A percentile compares a stretch with the other conserved stretches of the same genome.
phyloP scores from a whole-genome alignment of 2,797 vertebrate genomes.

The Notolepis coatsorum region DNA sequence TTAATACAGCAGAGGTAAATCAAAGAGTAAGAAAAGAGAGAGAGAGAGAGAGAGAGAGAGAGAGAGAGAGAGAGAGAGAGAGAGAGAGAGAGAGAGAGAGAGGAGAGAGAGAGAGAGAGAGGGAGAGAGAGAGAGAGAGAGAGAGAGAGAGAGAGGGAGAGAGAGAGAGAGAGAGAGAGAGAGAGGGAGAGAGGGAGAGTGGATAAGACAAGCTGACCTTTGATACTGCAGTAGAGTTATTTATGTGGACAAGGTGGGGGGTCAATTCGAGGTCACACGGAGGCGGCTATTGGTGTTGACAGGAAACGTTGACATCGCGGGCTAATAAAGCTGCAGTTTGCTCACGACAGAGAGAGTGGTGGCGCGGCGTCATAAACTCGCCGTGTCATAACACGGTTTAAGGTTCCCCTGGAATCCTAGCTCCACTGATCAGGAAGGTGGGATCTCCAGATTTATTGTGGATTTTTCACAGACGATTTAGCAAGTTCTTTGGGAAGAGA shows the following conservation, averaged over 20 bases:
- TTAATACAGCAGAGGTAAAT: slow-evolving; percentile 66
- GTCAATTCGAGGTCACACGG: slow-evolving; percentile 66
- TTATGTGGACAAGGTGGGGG: slow-evolving; percentile 72
- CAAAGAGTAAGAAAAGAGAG: slow-evolving; percentile 53
- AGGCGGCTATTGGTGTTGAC: slow-evolving; percentile 72
- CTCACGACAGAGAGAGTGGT: slow-evolving; percentile 33
- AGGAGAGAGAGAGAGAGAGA: background rate
- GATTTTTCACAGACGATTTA: too few relatives aligned
- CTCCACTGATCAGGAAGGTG: slow-evolving; percentile 24
- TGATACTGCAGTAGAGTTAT: slow-evolving; percentile 64
- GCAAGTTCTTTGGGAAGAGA: too few relatives aligned
- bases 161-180: background rate
- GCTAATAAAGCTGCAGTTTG: slow-evolving; percentile 46
- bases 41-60: background rate
- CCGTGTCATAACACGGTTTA: slow-evolving; percentile 10
- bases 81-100: background rate
- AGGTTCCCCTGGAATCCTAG: slow-evolving; percentile 7
- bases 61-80: background rate
- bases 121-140: background rate
- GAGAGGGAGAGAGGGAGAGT: slow-evolving; percentile 38
- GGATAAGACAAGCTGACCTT: slow-evolving; percentile 56
- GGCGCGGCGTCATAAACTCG: slow-evolving; percentile 27
- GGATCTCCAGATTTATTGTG: background rate
- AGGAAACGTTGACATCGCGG: slow-evolving; percentile 66
- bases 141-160: slow-evolving; percentile 2